Conservation (phyloP, 1,140 invertebrate genomes). For the Latrodectus geometricus region DNA sequence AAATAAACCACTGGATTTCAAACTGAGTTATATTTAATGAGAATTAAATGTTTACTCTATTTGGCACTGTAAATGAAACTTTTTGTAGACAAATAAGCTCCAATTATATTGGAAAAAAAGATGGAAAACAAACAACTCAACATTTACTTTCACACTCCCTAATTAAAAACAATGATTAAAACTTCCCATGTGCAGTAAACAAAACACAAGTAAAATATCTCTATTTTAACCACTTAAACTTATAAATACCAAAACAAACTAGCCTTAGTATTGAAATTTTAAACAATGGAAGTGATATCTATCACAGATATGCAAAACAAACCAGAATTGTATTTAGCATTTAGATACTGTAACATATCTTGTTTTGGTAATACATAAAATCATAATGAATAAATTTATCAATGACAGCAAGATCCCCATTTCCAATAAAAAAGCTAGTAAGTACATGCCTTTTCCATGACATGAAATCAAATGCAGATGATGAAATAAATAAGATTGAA, state of each 20-base stretch:
- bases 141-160: background rate
- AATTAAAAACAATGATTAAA: constrained; percentile 28
- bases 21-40: no score
- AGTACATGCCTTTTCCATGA: constrained; percentile 38
- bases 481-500: constrained; percentile 56
- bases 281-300: constrained; percentile 22
- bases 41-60: background rate
- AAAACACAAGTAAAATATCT: background rate
- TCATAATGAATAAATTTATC: background rate
- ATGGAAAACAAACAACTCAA: background rate
- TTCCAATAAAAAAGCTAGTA: constrained; percentile 20
- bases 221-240: no score
- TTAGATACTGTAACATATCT: no score
- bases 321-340: constrained; percentile 13
- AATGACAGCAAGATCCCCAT: constrained; percentile 14
- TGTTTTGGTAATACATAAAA: constrained; percentile 7
- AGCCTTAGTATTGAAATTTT: background rate
- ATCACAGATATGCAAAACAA: constrained; percentile 55
- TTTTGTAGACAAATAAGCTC: constrained; percentile 37
- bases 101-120: constrained; percentile 39
- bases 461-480: constrained; percentile 36
- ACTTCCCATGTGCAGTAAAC: constrained; percentile 13
- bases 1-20: no score
- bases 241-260: background rate
- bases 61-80: constrained; percentile 42